Base-by-base conservation (phyloP, 2,113 vertebrate genomes). In the Neogale vison region DNA sequence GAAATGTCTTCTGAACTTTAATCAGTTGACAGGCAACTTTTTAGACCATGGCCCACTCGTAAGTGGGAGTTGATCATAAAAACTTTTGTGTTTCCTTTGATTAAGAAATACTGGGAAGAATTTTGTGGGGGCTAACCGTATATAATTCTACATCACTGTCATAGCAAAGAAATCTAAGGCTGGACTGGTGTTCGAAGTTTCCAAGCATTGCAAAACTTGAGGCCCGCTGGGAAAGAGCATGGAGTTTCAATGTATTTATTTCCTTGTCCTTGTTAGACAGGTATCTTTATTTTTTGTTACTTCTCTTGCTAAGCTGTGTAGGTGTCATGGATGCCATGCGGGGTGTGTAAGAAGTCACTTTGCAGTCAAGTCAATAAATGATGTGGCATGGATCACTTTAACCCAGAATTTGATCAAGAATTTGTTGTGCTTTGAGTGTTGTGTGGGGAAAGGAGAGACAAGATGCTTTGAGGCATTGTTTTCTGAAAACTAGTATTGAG, bases 401-500 rank as follows among this genome's bases (percentile, higher is more conserved):
- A 80, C 57, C 18, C 52, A 52, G 95, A 97, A 92, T 95, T 88
- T 93, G 91, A 80, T 85, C 2, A 90, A 71, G 76, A 65, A 59
- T 74, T 71, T 85, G 55, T 45, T 85, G 55, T 45, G 69, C 50
- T 69, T 69, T 69, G 93, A 95, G 29, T 84, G 42, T 91, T 89
- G n/a, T 92, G 17, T 52, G n/a, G 21, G 26, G 39, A 77, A 72
- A 7, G 72, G 88, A 77, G 93, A 50, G 61, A 94, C 93, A 96
- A 61, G 39, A 45, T 18, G 14, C 65, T 47, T 88, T 3, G 2
- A 86, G 61, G 47, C 76, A 65, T 36, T 93, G 79, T 96, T 90
- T 93, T 89, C 93, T 97, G 94, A 93, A 90, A 69, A 84, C 31
- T 42, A 6, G 90, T 81, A 72, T 74, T 88, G 80, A 65, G 50